Conservation (phyloP, 2,113 vertebrate species). For the Mesocricetus auratus region DNA sequence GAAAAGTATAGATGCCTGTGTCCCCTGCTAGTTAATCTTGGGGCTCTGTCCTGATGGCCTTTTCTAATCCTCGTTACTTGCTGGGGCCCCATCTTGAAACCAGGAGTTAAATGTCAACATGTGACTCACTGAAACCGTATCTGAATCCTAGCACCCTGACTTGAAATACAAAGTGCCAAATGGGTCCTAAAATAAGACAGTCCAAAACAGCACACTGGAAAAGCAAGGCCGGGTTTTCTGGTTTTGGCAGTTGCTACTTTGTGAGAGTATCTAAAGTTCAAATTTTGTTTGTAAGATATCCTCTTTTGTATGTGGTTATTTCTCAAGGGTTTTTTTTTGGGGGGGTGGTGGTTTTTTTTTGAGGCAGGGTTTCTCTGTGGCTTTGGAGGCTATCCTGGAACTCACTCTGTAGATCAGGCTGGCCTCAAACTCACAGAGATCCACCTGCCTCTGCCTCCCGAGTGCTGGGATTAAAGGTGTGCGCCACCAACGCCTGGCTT, state of each 20-base stretch:
- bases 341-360: too few species aligned
- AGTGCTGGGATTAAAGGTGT: too few species aligned
- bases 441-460: too few species aligned
- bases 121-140: not conserved
- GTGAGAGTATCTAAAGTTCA: not conserved
- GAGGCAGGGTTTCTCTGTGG: too few species aligned
- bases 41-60: not conserved
- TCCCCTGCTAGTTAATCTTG: not conserved
- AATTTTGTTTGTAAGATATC: not conserved
- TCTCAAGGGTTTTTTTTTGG: too few species aligned
- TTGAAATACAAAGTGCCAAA: slow-evolving; percentile 4
- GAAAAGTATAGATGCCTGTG: not conserved
- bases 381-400: too few species aligned
- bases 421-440: too few species aligned
- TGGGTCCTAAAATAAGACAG: not conserved
- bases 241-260: not conserved
- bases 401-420: too few species aligned
- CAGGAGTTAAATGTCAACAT: not conserved
- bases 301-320: slow-evolving; percentile 3
- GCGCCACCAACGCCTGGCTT: too few species aligned
- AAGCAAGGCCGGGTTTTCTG: not conserved
- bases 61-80: not conserved
- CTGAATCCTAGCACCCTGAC: not conserved
- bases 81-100: not conserved
- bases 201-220: not conserved